Conservation (phyloP, 2,113 vertebrate genomes). For the Melanerpes formicivorus region DNA sequence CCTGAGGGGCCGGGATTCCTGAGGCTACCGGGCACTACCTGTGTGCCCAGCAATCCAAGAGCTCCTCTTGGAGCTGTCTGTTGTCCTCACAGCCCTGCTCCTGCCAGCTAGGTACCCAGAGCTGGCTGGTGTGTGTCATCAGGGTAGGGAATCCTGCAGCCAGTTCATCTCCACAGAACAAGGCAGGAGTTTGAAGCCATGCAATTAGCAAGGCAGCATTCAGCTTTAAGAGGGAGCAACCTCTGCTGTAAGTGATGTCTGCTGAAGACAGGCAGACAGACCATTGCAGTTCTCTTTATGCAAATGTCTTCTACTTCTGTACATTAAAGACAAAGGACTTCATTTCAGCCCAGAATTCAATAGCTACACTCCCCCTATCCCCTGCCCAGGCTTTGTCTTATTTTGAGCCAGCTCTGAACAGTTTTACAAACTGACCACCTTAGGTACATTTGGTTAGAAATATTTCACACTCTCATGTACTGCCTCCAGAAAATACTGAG, state of each 20-base stretch:
- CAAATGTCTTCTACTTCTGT: background rate
- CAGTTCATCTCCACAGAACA: background rate
- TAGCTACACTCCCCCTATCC: background rate
- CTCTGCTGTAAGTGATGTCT: background rate
- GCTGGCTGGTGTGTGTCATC: fast-evolving
- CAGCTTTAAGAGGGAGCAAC: background rate
- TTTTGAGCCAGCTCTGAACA: background rate
- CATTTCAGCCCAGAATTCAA: background rate
- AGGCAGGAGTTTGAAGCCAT: background rate
- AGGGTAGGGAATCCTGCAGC: background rate
- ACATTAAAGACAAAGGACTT: background rate
- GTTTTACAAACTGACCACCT: background rate
- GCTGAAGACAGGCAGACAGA: background rate
- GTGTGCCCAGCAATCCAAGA: fast-evolving
- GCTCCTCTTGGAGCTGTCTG: background rate
- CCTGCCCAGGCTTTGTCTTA: background rate
- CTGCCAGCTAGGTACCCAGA: background rate
- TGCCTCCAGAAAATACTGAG: background rate
- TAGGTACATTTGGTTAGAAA: background rate
- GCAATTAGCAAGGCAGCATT: background rate
- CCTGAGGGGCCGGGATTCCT: fast-evolving
- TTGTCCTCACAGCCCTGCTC: fast-evolving
- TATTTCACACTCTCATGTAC: background rate
- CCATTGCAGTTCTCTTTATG: background rate
- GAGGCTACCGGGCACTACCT: fast-evolving